phyloP scores from a whole-genome alignment of 2,113 vertebrate genomes.

The Chaetodon trifascialis region DNA sequence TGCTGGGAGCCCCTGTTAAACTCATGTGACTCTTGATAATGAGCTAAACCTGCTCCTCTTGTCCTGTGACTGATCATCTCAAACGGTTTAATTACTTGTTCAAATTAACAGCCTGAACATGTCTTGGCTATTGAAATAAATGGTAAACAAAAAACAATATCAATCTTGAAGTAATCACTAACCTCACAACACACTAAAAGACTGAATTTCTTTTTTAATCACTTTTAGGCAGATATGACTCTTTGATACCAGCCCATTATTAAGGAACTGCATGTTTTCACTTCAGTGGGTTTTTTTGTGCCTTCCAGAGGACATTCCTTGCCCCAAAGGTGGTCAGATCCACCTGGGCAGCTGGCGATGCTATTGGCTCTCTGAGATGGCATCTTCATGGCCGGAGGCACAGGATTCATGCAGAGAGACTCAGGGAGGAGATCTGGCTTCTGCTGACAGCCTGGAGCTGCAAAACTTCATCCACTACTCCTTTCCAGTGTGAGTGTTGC shows the following conservation, averaged over 20 bases:
- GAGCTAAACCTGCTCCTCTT: background rate
- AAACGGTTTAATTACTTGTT: background rate
- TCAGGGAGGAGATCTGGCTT: constrained; percentile 72
- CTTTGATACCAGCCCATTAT: background rate
- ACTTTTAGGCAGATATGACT: background rate
- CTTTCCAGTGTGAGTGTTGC: constrained; percentile 75
- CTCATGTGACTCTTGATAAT: background rate
- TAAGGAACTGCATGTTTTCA: background rate
- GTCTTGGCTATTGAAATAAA: background rate
- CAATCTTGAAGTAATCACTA: background rate
- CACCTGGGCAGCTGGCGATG: constrained; percentile 73
- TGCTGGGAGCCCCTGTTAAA: background rate
- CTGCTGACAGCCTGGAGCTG: constrained; percentile 67
- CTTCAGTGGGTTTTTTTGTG: background rate
- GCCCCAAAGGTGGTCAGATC: constrained; percentile 77
- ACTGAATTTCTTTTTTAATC: background rate
- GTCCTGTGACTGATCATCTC: background rate
- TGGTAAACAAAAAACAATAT: background rate
- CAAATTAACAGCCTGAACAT: background rate
- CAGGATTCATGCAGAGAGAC: constrained; percentile 60
- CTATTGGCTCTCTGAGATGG: constrained; percentile 80
- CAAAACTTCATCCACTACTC: constrained; percentile 75
- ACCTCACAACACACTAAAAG: background rate
- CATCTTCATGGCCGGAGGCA: constrained; percentile 73
- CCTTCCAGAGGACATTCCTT: constrained; percentile 67